Conservation (phyloP, 2,113 vertebrate genomes). For the Empidonax alnorum region DNA sequence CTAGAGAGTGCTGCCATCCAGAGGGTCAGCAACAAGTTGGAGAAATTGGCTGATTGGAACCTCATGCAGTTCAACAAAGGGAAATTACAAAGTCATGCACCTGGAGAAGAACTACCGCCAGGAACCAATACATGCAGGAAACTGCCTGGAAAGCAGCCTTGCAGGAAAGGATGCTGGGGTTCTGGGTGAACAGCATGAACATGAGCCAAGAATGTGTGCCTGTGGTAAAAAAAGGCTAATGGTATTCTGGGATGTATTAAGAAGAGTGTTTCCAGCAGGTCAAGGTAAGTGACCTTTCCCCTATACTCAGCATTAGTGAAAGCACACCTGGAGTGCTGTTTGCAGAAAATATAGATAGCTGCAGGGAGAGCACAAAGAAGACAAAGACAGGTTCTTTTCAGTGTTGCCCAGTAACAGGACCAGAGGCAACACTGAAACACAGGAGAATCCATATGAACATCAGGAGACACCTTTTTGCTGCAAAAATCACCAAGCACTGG, state of each 20-base stretch:
- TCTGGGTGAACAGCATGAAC: neutral
- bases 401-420: neutral
- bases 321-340: neutral
- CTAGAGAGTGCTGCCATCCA: neutral
- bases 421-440: neutral
- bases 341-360: neutral
- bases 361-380: neutral
- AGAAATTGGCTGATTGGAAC: neutral
- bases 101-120: neutral
- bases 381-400: neutral
- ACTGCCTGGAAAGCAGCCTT: neutral
- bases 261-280: neutral
- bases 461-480: neutral
- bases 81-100: neutral
- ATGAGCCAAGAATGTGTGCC: neutral
- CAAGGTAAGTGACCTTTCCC: fast-evolving
- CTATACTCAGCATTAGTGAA: neutral
- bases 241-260: neutral
- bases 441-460: neutral
- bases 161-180: neutral
- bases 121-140: neutral
- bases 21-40: neutral
- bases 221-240: neutral
- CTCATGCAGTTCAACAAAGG: too few relatives aligned
- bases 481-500: neutral